Conservation (phyloP, 2,888 invertebrate genomes). For the Mesorhabditis belari region DNA sequence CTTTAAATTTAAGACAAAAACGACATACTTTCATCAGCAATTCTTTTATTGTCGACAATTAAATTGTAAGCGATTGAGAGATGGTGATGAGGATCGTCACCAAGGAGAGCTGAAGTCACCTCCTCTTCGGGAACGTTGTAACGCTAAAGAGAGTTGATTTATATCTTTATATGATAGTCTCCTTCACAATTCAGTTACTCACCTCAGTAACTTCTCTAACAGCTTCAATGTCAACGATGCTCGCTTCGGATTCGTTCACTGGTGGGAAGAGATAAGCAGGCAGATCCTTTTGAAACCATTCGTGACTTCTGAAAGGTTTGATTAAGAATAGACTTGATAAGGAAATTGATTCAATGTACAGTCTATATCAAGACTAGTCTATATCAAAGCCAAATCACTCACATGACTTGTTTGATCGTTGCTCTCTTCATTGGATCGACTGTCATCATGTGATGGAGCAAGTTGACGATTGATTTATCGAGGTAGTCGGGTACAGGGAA, state of each 20-base stretch:
- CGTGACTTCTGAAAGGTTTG: conserved; percentile 69
- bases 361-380: background rate
- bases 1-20: background rate
- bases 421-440: conserved; percentile 95
- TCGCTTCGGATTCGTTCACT: conserved; percentile 91
- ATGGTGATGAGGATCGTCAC: conserved; percentile 55
- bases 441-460: conserved; percentile 86
- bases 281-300: conserved; percentile 94
- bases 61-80: conserved; percentile 55
- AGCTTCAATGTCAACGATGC: conserved; percentile 89
- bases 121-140: background rate
- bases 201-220: conserved; percentile 74
- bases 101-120: background rate
- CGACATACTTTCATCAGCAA: conserved; percentile 70
- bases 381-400: conserved; percentile 39
- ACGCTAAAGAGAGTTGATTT: background rate
- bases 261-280: conserved; percentile 91
- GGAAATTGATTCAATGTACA: background rate
- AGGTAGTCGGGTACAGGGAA: conserved; percentile 94
- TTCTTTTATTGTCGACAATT: background rate
- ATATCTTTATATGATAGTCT: background rate
- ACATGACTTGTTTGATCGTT: conserved; percentile 87
- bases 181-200: conserved; percentile 6
- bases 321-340: background rate
- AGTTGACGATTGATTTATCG: conserved; percentile 82